Evolutionary conservation across 2,888 invertebrate genomes (phyloP), one percentile per base, ranked within the genome.

Genomic region (Dasysyrphus tricinctus): DNA sequence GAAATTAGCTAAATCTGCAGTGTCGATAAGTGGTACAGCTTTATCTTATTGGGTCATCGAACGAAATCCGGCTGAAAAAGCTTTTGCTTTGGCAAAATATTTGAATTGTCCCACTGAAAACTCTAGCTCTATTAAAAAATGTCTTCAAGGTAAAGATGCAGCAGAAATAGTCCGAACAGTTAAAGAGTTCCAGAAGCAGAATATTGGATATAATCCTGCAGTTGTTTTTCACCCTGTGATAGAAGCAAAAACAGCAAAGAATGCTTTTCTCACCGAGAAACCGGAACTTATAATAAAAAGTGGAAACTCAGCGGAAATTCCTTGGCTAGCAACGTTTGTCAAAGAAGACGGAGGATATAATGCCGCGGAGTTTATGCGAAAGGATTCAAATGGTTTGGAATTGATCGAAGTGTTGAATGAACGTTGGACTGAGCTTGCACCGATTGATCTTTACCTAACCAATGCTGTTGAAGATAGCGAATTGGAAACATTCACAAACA

Each of bases 311-410:
- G 93, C 94, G 12, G 94, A 95, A 82, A 89, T 95, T 9, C 97
- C 97, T 0, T 95, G 96, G 93, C 93, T 97, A 73, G 93, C 94
- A 2, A 95, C 95, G 3, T 94, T 95, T 61, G 94, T 95, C 0
- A 94, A 94, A 29, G 94, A 96, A 67, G 97, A 97, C 91, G 97
- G 97, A 76, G 93, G 96, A 24, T 96, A 95, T 89, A 96, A 96
- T 37, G 95, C 94, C 54, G 84, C 89, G 89, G 93, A 92, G 57
- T 91, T 94, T 16, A 88, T 93, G 69, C 88, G 90, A 54, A 92
- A 93, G 4, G 73, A 82, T 54, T 42, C 42, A 6, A 88, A 87
- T 2, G 88, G 89, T 8, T 91, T 93, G 0, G 91, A 92, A 3
- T 88, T 93, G 11, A 91, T 95, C 3, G 94, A 95, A 63, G 90